Evolutionary conservation across 2,888 invertebrate genomes (phyloP), one percentile per base, ranked within the genome.

Genomic region (Mythimna albipuncta): DNA sequence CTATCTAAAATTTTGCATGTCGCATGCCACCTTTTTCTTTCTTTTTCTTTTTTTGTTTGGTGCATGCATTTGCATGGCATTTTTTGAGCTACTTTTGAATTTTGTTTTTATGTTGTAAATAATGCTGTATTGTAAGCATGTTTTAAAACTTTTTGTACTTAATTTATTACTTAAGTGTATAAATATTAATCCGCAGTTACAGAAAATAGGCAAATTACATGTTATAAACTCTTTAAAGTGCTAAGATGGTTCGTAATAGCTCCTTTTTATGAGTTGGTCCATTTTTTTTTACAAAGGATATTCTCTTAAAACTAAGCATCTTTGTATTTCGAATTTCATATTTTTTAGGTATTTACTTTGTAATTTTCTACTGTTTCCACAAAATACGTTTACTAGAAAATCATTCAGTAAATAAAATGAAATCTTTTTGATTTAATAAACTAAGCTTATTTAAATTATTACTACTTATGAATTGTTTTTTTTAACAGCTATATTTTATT

Each of bases 1-100:
- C 81, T 84, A 79, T 83, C 83, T 76, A 72, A 78, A 82, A 85
- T 90, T 83, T 85, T 86, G 87, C 90, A 93, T 88, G 92, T 75
- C 80, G 85, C 84, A 83, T 80, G 79, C 66, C 76, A 67, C 62
- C 64, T 81, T 72, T 75, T 84, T 75, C 21, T 72, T 47, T 32
- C 58, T 21, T 59, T 66, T 54, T n/a, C n/a, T n/a, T n/a, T 61
- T 75, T 63, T 32, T 41, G 32, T 32, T 32, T 73, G 41, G 69
- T 74, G 83, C 73, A 82, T 73, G 69, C 32, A 16, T 66, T 50
- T 61, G 75, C 63, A 73, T 72, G 73, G 75, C 57, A 83, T 71
- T 71, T 66, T 67, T 52, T 65, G n/a, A 41, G 77, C 78, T 81
- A 78, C 26, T 44, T 41, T 32, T 32, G 5, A 4, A 13, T 41